Evolutionary conservation across 2,888 invertebrate genomes (phyloP).

Genomic region (Brenthis ino): DNA sequence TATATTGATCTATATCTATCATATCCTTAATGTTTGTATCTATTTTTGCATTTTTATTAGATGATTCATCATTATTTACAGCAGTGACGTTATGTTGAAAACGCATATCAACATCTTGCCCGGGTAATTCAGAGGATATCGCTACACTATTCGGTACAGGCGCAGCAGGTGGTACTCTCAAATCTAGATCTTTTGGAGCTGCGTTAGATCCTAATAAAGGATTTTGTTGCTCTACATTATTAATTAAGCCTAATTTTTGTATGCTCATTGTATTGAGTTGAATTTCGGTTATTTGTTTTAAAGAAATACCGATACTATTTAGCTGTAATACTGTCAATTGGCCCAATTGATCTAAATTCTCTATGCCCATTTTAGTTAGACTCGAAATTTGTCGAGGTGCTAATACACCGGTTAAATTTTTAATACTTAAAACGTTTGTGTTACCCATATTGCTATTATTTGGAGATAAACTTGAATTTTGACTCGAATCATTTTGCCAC

Average conservation of each 20-base stretch:
- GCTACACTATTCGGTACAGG: slow-evolving; percentile 53
- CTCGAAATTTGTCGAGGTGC: slow-evolving; percentile 82
- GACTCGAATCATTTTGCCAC: slow-evolving; percentile 75
- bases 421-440: slow-evolving; percentile 78
- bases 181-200: slow-evolving; percentile 71
- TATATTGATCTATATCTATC: slow-evolving; percentile 80
- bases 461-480: slow-evolving; percentile 57
- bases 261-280: slow-evolving; percentile 84
- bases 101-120: slow-evolving; percentile 78
- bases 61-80: slow-evolving; percentile 50
- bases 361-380: slow-evolving; percentile 82
- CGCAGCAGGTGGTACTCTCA: slow-evolving; percentile 68
- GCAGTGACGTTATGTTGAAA: slow-evolving; percentile 60
- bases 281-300: slow-evolving; percentile 84
- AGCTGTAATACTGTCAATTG: slow-evolving; percentile 84
- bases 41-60: slow-evolving; percentile 47
- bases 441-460: slow-evolving; percentile 54
- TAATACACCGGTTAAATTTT: slow-evolving; percentile 82
- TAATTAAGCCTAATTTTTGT: slow-evolving; percentile 79
- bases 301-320: slow-evolving; percentile 82
- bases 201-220: slow-evolving; percentile 52
- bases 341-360: slow-evolving; percentile 83
- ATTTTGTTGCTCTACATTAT: slow-evolving; percentile 54
- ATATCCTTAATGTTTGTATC: slow-evolving; percentile 66
- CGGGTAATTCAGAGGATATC: slow-evolving; percentile 62